Percentiles rank a stretch among this genome's conserved stretches.
Conservation (phyloP, 2,113 vertebrate genomes). For the Ibidorhyncha struthersii region DNA sequence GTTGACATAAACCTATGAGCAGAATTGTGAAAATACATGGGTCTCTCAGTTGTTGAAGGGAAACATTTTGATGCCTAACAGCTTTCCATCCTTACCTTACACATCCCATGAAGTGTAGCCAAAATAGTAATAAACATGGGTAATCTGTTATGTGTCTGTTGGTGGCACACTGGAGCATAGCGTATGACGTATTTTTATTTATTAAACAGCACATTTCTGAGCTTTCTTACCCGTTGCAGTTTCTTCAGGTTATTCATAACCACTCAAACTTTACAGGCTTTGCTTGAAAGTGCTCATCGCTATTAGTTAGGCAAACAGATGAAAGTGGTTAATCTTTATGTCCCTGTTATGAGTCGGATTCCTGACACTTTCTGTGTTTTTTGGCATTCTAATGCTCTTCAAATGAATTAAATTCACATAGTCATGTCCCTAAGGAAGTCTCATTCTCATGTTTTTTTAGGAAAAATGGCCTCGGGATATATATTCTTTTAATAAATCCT, state of each 20-base stretch:
- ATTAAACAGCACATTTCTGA: neutral
- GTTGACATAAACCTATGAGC: neutral
- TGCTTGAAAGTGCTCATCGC: neutral
- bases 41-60: neutral
- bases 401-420: constrained; percentile 24
- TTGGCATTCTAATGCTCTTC: neutral
- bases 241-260: neutral
- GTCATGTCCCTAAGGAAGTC: neutral
- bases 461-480: neutral
- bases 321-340: neutral
- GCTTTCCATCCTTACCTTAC: neutral
- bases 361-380: neutral
- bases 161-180: neutral
- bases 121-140: neutral
- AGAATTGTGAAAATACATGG: neutral
- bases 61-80: neutral
- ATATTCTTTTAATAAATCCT: constrained; percentile 9
- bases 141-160: neutral
- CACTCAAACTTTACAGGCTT: neutral
- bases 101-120: neutral
- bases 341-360: neutral
- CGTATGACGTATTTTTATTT: neutral
- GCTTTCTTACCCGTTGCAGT: neutral
- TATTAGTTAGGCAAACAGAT: neutral
- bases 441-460: neutral